Conservation (phyloP, 2,888 invertebrate species). For the Apamea epomidion region DNA sequence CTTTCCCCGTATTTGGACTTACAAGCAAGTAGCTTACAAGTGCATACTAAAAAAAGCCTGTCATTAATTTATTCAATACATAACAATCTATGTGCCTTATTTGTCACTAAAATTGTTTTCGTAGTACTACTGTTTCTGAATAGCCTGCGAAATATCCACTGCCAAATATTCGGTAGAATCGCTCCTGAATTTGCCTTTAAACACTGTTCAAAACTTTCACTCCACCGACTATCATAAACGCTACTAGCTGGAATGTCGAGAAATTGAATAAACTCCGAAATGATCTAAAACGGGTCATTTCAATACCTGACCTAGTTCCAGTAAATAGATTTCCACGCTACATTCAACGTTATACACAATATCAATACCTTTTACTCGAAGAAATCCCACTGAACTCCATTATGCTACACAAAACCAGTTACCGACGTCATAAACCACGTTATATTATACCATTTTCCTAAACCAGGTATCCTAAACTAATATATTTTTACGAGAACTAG, state of each 20-base stretch:
- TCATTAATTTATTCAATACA: background rate
- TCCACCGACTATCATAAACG: constrained; percentile 29
- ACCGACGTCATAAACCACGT: constrained; percentile 49
- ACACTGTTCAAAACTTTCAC: constrained; percentile 42
- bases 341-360: constrained; percentile 25
- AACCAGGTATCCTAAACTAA: constrained; percentile 61
- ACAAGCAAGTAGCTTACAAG: no score
- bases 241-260: constrained; percentile 20
- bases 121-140: constrained; percentile 1
- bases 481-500: constrained; percentile 61
- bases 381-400: constrained; percentile 27
- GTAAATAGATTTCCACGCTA: constrained; percentile 40
- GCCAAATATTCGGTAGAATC: constrained; percentile 24
- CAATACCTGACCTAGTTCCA: constrained; percentile 52
- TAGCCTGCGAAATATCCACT: constrained; percentile 5
- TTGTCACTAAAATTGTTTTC: constrained; percentile 1
- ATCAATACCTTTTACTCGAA: constrained; percentile 32
- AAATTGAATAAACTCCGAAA: constrained; percentile 41
- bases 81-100: no score
- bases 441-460: constrained; percentile 44
- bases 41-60: background rate
- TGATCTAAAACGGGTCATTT: constrained; percentile 48
- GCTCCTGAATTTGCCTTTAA: constrained; percentile 34
- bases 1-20: no score
- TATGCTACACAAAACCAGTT: constrained; percentile 32